Conservation (phyloP, 2,888 invertebrate species). For the Phengaris arion region DNA sequence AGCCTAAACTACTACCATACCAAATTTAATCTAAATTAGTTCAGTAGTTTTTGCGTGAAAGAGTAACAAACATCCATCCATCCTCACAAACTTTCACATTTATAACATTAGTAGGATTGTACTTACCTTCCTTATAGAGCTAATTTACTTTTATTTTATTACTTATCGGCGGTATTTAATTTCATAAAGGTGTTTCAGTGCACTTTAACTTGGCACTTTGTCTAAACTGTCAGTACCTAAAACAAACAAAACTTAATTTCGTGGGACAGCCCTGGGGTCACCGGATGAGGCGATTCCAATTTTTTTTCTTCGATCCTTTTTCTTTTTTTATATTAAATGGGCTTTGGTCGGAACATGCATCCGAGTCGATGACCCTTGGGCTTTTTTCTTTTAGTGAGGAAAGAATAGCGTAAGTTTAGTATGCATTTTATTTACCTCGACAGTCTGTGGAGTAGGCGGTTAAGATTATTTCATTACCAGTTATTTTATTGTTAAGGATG, state of each 20-base stretch:
- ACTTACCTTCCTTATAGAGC: no score
- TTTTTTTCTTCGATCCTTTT: constrained; percentile 24
- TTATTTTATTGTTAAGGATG: not conserved
- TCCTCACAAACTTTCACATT: no score
- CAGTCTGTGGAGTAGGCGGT: not conserved
- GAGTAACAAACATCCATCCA: no score
- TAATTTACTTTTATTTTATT: no score
- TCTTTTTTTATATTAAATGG: constrained; percentile 24
- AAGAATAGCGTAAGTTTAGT: constrained; percentile 20
- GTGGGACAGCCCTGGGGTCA: constrained; percentile 22
- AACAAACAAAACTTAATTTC: constrained; percentile 11
- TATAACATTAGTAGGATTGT: no score
- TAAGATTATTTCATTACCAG: not conserved
- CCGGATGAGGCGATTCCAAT: constrained; percentile 26
- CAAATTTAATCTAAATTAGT: no score
- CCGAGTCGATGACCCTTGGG: constrained; percentile 23
- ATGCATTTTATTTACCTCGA: constrained; percentile 2
- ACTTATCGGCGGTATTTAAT: no score
- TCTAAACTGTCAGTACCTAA: not conserved
- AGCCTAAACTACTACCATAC: no score
- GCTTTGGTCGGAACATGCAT: constrained; percentile 27
- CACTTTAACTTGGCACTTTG: no score
- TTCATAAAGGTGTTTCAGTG: no score
- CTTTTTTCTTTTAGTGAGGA: constrained; percentile 14
- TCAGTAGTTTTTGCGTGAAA: no score